A percentile compares a stretch with the other conserved stretches of the same genome.
Conservation (phyloP, 2,113 vertebrate genomes). For the Lates calcarifer region DNA sequence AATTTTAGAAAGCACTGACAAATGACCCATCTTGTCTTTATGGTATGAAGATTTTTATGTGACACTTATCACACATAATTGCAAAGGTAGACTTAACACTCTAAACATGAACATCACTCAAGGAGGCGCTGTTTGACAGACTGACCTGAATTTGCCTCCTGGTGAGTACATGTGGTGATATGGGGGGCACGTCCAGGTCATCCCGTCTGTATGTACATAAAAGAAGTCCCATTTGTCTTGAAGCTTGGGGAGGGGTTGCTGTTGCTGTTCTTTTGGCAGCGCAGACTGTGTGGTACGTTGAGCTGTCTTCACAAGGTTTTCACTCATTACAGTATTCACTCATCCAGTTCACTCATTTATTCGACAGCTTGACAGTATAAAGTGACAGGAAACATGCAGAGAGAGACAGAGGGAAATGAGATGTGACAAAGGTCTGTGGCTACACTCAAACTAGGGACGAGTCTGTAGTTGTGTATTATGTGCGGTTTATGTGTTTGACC, state of each 20-base stretch:
- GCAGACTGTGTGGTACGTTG: neutral
- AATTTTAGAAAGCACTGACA: neutral
- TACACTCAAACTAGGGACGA: neutral
- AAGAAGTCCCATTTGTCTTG: neutral
- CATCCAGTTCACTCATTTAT: slow-evolving; percentile 21
- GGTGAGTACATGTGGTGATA: slow-evolving; percentile 11
- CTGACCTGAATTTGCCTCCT: slow-evolving; percentile 42
- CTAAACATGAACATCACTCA: neutral
- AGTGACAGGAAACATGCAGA: slow-evolving; percentile 27
- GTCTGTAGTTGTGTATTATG: neutral
- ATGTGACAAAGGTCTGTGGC: neutral
- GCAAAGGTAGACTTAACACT: neutral
- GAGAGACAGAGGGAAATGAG: neutral
- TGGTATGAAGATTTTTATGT: neutral
- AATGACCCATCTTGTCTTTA: neutral
- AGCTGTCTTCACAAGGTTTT: neutral
- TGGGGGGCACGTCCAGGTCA: slow-evolving; percentile 20
- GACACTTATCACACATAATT: neutral
- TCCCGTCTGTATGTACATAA: slow-evolving; percentile 1
- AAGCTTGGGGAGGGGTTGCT: neutral
- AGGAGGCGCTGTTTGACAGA: slow-evolving; percentile 8
- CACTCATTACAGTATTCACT: slow-evolving; percentile 32
- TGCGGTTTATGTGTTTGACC: neutral
- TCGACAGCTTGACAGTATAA: neutral
- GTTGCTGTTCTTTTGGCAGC: neutral